These are phyloP conservation scores for Talpa occidentalis DNA, from an alignment of 2,113 vertebrate genomes.

Conservation along the genomic window DNA sequence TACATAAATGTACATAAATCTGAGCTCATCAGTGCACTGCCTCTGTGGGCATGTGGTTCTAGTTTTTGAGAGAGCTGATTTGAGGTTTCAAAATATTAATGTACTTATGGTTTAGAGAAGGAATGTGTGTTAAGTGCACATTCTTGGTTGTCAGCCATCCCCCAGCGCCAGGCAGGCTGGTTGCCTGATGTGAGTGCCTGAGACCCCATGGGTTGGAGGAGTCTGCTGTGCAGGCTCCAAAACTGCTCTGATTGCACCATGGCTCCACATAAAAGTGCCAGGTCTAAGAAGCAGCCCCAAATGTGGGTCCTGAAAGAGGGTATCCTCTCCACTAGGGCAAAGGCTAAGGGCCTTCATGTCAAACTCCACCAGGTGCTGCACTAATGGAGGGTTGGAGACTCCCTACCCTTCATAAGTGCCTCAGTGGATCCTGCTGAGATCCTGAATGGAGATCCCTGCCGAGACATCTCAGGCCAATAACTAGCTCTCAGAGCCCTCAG, in stretches of 20 bases:
- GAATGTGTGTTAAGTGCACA: conserved; percentile 55
- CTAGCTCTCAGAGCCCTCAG: neutral
- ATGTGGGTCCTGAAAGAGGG: neutral
- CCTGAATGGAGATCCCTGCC: neutral
- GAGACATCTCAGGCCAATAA: neutral
- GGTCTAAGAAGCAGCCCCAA: neutral
- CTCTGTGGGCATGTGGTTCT: conserved; percentile 60
- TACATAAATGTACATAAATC: neutral
- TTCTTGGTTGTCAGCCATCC: conserved; percentile 54
- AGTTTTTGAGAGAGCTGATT: conserved; percentile 63
- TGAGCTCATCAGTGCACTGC: neutral
- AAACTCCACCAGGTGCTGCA: neutral
- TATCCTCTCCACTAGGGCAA: neutral
- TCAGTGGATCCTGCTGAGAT: neutral
- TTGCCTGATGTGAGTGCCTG: neutral
- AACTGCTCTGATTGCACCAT: fast-evolving
- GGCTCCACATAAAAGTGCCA: neutral
- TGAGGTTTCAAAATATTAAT: conserved; percentile 66
- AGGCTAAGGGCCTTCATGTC: neutral
- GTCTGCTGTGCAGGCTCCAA: neutral
- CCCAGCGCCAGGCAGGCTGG: conserved; percentile 48
- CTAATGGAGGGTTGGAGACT: fast-evolving
- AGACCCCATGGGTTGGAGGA: neutral
- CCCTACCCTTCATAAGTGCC: neutral
- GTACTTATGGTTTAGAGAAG: conserved; percentile 39